phyloP scores from a whole-genome alignment of 2,113 vertebrate genomes.

The Neolamprologus brichardi region DNA sequence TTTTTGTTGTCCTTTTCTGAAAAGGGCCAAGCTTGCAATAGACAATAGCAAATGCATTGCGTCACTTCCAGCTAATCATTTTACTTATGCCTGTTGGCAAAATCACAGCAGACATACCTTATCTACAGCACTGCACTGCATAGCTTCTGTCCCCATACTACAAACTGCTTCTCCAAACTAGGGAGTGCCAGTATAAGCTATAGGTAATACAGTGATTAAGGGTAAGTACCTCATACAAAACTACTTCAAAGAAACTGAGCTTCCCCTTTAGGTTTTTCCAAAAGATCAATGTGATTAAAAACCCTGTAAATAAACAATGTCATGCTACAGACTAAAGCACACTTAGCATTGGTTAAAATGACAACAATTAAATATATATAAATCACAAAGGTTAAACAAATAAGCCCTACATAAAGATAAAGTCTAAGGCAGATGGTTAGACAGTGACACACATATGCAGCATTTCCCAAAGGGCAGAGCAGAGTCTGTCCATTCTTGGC shows the following conservation, averaged over 20 bases:
- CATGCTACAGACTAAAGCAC: not conserved
- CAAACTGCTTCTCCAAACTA: not conserved
- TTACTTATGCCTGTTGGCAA: not conserved
- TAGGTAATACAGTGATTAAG: not conserved
- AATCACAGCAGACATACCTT: not conserved
- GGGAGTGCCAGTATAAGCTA: not conserved
- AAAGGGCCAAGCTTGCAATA: not conserved
- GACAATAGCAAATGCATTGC: not conserved
- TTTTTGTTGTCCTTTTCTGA: not conserved
- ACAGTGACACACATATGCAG: constrained; percentile 11
- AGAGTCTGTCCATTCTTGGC: not conserved
- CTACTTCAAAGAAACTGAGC: not conserved
- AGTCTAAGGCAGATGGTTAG: constrained; percentile 13
- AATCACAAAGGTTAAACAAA: not conserved
- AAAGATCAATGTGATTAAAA: not conserved
- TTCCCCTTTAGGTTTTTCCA: not conserved
- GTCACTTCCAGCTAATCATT: not conserved
- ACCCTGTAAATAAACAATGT: not conserved
- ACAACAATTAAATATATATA: not conserved
- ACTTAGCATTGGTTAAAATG: not conserved
- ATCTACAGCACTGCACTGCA: not conserved
- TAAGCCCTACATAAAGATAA: not conserved
- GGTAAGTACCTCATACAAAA: not conserved
- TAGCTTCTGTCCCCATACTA: not conserved
- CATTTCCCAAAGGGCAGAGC: constrained; percentile 2